Base-by-base conservation (phyloP, 2,113 vertebrate species). In the Hypanus sabinus region DNA sequence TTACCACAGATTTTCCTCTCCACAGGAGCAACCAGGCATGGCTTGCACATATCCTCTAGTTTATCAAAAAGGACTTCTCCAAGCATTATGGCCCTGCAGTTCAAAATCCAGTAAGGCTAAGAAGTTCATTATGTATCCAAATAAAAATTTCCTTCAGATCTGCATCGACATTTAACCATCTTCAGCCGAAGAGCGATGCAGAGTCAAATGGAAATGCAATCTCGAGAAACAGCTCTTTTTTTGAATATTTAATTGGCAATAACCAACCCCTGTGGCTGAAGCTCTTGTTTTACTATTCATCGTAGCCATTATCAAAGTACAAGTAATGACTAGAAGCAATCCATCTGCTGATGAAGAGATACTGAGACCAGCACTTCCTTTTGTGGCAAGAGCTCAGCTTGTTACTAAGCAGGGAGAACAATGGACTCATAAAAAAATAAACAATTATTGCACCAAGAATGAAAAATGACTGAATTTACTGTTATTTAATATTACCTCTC, bases 241-340 rank as follows among this genome's bases (percentile, higher is more conserved):
- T 68, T 73, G 65, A 92, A 92, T 71, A 46, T 71, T 92, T 71
- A 92, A 92, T 71, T 68, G 65, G 68, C 7, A 92, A 38, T 71
- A 92, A 73, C 90, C 68, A 71, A 71, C 90, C 90, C 90, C 33
- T 36, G 33, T 36, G 62, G 68, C 33, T 92, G 36, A 46, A 92
- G 36, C 22, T 38, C 36, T 92, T 7, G 33, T 36, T 91, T 68
- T 90, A 18, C 68, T 92, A 71, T 92, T 92, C 68, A 92, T 92
- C 65, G 65, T 68, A 70, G 62, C 33, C 62, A 91, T 91, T 46
- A 71, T 71, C 90, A 70, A 92, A 92, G 65, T 92, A 30, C 20
- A 22, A 71, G 90, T 46, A 92, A 92, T 73, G 90, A 71, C 68
- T 71, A 70, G 90, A 92, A 92, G 90, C 90, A n/a, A 92, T 92